A percentile compares a stretch with the other conserved stretches of the same genome.
These are phyloP conservation scores for Lordiphosa clarofinis DNA, from an alignment of 1,140 invertebrate genomes.

Conservation along the genomic window DNA sequence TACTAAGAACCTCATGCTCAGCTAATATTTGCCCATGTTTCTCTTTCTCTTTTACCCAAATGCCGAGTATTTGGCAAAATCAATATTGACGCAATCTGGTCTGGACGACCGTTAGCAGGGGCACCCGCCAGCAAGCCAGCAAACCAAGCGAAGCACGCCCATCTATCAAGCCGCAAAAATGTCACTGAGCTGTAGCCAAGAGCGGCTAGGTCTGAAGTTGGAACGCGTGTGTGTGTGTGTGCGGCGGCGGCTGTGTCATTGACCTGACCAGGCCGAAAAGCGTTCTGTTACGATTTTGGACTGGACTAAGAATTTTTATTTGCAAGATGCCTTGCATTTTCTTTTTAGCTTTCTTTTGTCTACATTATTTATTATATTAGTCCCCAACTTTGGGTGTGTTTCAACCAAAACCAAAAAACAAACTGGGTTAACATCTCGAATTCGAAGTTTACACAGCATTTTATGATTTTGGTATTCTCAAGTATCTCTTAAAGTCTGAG, in stretches of 20 bases:
- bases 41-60: constrained; percentile 18
- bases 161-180: constrained; percentile 56
- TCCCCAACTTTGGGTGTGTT: constrained; percentile 50
- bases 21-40: constrained; percentile 54
- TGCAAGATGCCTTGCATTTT: constrained; percentile 52
- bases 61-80: constrained; percentile 44
- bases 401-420: constrained; percentile 34
- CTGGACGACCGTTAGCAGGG: constrained; percentile 43
- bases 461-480: constrained; percentile 32
- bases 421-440: constrained; percentile 67
- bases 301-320: constrained; percentile 24
- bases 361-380: constrained; percentile 46
- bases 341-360: background rate
- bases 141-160: constrained; percentile 20
- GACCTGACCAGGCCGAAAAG: constrained; percentile 38
- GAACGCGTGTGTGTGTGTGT: constrained; percentile 17
- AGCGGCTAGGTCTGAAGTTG: constrained; percentile 17
- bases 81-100: constrained; percentile 62
- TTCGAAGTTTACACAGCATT: constrained; percentile 51
- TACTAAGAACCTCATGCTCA: constrained; percentile 25
- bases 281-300: constrained; percentile 32
- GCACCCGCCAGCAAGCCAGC: constrained; percentile 26
- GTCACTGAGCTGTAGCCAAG: constrained; percentile 51
- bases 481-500: constrained; percentile 8
- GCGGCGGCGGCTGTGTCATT: constrained; percentile 38